Percentiles rank a stretch among this genome's conserved stretches.
phyloP scores from a whole-genome alignment of 2,888 invertebrate species.

The Acleris cristana region DNA sequence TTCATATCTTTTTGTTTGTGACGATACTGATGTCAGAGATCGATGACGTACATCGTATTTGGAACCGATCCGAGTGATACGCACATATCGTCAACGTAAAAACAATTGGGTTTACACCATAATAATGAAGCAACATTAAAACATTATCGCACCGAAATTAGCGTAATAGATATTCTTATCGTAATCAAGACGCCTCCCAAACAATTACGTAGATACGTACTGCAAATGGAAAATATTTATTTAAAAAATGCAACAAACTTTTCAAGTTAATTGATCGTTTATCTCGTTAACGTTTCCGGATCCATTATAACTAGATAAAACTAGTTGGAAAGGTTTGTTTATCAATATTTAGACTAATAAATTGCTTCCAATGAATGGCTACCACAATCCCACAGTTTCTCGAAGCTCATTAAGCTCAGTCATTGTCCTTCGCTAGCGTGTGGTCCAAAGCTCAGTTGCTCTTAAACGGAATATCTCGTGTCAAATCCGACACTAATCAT shows the following conservation, averaged over 20 bases:
- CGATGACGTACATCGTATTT: constrained; percentile 30
- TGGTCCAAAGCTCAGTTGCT: constrained; percentile 22
- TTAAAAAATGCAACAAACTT: constrained; percentile 2
- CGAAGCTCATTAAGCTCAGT: constrained; percentile 15
- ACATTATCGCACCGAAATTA: background rate
- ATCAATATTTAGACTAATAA: constrained; percentile 31
- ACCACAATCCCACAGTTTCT: constrained; percentile 19
- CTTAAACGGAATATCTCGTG: constrained; percentile 16
- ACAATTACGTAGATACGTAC: too few relatives aligned
- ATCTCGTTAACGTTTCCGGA: constrained; percentile 19
- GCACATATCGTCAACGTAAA: constrained; percentile 15
- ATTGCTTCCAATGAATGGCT: constrained; percentile 13
- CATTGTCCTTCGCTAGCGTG: constrained; percentile 13
- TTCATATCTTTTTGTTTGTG: constrained; percentile 31
- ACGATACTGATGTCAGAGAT: constrained; percentile 16
- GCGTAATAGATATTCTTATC: background rate
- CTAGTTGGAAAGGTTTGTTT: constrained; percentile 13
- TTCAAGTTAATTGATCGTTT: constrained; percentile 3
- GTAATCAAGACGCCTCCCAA: too few relatives aligned
- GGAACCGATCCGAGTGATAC: background rate
- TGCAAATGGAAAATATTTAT: constrained; percentile 3
- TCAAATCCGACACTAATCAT: constrained; percentile 15
- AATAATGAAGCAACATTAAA: constrained; percentile 14
- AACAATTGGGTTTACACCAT: constrained; percentile 13
- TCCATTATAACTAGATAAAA: constrained; percentile 8